Evolutionary conservation across 2,113 vertebrate species (phyloP), one percentile per base, ranked within the genome.

Genomic region (Grammomys dolichurus): DNA sequence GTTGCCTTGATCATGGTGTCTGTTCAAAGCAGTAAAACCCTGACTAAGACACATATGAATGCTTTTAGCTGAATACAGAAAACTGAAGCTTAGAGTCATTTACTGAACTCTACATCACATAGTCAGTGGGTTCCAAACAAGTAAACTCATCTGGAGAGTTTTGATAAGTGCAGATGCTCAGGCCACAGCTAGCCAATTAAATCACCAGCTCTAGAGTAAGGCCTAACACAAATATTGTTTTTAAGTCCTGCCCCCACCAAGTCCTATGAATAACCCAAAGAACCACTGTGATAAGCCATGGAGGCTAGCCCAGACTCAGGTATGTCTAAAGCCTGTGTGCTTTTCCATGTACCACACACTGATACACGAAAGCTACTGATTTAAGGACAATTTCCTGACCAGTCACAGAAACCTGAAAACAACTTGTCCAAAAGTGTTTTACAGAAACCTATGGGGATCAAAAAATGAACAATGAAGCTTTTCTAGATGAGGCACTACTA

Each of bases 391-490:
- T 31, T 81, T 91, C 84, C 87, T 58, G 19, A 24, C 56, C 58
- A 87, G 20, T 60, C 82, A 88, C 7, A 20, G 60, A 95, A 73
- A 93, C 69, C n/a, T 70, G 36, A 80, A 91, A 90, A 89, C 26
- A 87, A 87, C 24, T 87, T 26, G 4, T 5, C 72, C 48, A 87
- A 91, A 91, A 26, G n/a, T 40, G n/a, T 31, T 70, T 94, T 28
- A 1, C 56, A 72, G 78, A 96, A 87, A 81, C 36, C 72, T 58
- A 16, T 48, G 51, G 24, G 46, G 56, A 77, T 0, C 7, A 76
- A 87, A 78, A 51, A 70, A 63, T 63, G 33, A 93, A 87, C 5
- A 89, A 46, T 54, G 54, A 91, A 12, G 65, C 24, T 76, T 92
- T 87, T 76, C 16, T 33, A n/a, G 73, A 69, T 58, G 75, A 92